phyloP scores from a whole-genome alignment of 2,888 invertebrate species.

The Tachina fera region DNA sequence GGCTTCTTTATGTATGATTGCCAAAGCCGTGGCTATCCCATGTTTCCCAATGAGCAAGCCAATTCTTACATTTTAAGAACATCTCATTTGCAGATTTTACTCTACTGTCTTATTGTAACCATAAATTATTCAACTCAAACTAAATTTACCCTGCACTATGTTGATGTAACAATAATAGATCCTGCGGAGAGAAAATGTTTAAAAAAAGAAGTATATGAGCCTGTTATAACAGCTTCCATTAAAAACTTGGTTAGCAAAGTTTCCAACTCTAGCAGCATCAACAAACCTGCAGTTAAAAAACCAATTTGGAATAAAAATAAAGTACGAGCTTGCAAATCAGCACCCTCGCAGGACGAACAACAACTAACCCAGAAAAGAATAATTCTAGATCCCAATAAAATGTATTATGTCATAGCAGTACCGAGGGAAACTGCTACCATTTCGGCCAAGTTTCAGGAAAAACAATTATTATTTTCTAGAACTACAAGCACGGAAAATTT shows the following conservation, averaged over 20 bases:
- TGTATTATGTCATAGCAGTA: constrained; percentile 24
- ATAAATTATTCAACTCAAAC: constrained; percentile 84
- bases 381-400: constrained; percentile 26
- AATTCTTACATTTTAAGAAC: constrained; percentile 86
- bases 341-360: not conserved
- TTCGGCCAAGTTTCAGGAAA: not conserved
- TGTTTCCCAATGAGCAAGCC: constrained; percentile 85
- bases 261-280: not conserved
- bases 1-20: constrained; percentile 88
- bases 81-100: constrained; percentile 85
- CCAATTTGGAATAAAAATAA: not conserved
- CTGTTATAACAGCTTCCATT: not conserved
- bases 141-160: constrained; percentile 84
- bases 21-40: constrained; percentile 85
- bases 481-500: not conserved
- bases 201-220: constrained; percentile 11
- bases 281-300: not conserved
- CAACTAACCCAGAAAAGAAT: not conserved
- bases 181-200: constrained; percentile 5
- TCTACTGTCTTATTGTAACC: constrained; percentile 86
- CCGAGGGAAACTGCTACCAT: not conserved
- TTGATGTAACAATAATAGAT: constrained; percentile 72
- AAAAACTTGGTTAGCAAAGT: not conserved
- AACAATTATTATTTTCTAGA: not conserved
- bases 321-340: not conserved